Base-by-base conservation (phyloP, 2,888 invertebrate genomes). In the Hydrotaea diabolus region DNA sequence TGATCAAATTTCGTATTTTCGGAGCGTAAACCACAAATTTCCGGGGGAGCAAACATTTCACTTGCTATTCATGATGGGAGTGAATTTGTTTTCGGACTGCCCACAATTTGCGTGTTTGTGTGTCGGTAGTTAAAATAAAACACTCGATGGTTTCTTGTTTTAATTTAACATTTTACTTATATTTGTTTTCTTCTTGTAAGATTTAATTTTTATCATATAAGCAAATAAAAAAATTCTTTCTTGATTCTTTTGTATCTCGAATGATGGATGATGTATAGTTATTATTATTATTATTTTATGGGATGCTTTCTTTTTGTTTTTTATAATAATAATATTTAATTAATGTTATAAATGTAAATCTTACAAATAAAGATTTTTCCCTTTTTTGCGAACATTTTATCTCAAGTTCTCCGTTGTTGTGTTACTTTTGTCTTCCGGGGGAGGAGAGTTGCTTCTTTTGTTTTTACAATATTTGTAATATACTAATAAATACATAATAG, bases 161-260 rank as follows among this genome's bases (percentile, higher is more conserved):
- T 85, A 74, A 82, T 85, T 82, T 80, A 85, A 85, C 85, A 85
- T 85, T 85, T 85, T 82, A 75, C 82, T 85, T 85, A 77, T 83
- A 69, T 76, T 64, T n/a, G n/a, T n/a, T n/a, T n/a, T 72, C 31
- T 81, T 17, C 66, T 59, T 79, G 76, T 76, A 43, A 76, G 23
- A 77, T 85, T 82, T 53, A 64, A 64, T 82, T 85, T n/a, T n/a
- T 82, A 69, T 46, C 21, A 39, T 69, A 69, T 69, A 85, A 85
- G 85, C 85, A 85, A 85, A 85, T 85, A 85, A 85, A 85, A 85
- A 85, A 66, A 55, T 79, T 7, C 7, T 43, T 64, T 78, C 76
- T 72, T 78, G 78, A 62, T 69, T 73, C 62, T 55, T 64, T 73
- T 79, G 57, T 62, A 73, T 74, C 77, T 80, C 74, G 43, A 82